phyloP scores from a whole-genome alignment of 2,113 vertebrate genomes.

The Pardalotus punctatus region DNA sequence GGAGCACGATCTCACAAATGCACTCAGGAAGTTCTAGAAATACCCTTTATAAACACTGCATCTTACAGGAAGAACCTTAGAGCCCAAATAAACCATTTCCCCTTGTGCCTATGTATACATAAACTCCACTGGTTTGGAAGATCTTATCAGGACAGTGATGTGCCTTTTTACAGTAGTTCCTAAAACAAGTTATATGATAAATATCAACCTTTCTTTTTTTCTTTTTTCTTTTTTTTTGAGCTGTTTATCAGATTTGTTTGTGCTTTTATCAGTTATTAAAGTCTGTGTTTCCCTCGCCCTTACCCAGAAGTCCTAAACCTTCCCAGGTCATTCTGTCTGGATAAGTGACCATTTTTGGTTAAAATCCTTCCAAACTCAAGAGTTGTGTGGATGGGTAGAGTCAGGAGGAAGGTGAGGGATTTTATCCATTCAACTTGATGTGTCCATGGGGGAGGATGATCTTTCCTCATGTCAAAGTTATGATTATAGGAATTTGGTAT shows the following conservation, averaged over 20 bases:
- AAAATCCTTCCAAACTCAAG: background rate
- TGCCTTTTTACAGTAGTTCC: constrained; percentile 34
- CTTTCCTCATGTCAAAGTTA: background rate
- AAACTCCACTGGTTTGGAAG: background rate
- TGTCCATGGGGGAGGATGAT: accelerated
- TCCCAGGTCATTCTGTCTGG: constrained; percentile 2
- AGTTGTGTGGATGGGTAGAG: background rate
- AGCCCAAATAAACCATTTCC: constrained; percentile 53
- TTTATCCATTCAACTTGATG: accelerated
- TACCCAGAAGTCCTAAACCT: background rate
- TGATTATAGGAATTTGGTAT: background rate
- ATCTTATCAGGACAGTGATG: background rate
- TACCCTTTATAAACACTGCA: constrained; percentile 48
- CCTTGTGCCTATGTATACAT: background rate
- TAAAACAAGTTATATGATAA: background rate
- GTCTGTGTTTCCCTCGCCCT: constrained; percentile 16
- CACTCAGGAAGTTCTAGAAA: constrained; percentile 54
- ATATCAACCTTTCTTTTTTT: background rate
- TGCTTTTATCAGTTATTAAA: constrained; percentile 40
- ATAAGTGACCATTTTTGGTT: background rate
- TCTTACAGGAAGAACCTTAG: constrained; percentile 50
- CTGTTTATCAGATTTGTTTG: background rate
- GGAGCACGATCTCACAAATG: background rate
- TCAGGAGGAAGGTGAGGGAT: background rate
- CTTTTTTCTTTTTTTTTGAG: background rate